Evolutionary conservation across 2,888 invertebrate genomes (phyloP), one percentile per base, ranked within the genome.

Genomic region (Nymphalis urticae): DNA sequence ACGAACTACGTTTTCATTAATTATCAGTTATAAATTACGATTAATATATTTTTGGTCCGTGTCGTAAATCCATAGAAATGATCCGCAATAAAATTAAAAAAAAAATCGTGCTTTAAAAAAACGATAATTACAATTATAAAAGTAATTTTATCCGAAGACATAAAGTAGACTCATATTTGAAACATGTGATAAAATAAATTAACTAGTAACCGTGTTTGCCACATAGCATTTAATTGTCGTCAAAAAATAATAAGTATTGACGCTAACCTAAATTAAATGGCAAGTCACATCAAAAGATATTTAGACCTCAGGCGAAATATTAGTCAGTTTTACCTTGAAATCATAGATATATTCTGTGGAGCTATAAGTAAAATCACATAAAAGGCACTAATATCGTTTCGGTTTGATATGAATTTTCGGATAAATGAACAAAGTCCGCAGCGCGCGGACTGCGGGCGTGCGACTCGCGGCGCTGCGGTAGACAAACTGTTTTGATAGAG

Each of bases 401-500:
- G 19, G 21, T 59, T 16, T 24, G 47, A 47, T 51, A 50, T 32
- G 48, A 48, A 58, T 58, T 58, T 61, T 59, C 71, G 65, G 5
- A 19, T 66, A 68, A 61, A 53, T 62, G 36, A 48, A 53, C 17
- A 51, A 62, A 51, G 17, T 42, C 17, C 32, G n/a, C 13, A 42
- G 48, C 56, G 48, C 32, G 48, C 19, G 42, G 50, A 10, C 70
- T 66, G 72, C 79, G 74, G 72, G 74, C 90, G 89, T 89, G 86
- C 80, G 80, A 71, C 85, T 77, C 77, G 73, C 71, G 76, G 76
- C 86, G 79, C 69, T 75, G 82, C 80, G 79, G 81, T 80, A 81
- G 84, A 84, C 86, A 80, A 84, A 92, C 92, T 92, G 92, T 91
- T 92, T 90, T 89, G 89, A 89, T 89, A 86, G 86, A 83, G 86